Evolutionary conservation across 2,113 vertebrate genomes (phyloP).

Genomic region (Erinaceus europaeus): DNA sequence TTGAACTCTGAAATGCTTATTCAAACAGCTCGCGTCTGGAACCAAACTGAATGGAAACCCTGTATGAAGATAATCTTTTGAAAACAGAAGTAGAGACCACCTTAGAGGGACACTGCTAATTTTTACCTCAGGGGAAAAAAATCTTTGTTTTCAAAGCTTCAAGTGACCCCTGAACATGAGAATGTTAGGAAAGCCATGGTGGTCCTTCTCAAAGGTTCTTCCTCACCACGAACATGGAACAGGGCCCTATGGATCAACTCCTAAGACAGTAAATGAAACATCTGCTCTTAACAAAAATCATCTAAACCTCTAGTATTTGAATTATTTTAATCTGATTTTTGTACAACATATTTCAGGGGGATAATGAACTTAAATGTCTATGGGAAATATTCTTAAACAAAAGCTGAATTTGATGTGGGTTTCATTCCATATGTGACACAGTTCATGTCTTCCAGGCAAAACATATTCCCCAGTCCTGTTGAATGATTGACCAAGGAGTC

Average conservation of each 20-base stretch:
- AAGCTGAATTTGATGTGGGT: background rate
- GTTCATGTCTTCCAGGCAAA: background rate
- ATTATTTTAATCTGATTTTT: background rate
- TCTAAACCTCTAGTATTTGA: background rate
- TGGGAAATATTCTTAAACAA: too few species aligned
- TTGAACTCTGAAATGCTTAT: background rate
- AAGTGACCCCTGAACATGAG: background rate
- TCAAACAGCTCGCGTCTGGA: background rate
- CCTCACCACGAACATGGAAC: background rate
- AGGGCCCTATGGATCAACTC: background rate
- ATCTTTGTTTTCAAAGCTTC: conserved; percentile 6
- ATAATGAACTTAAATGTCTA: background rate
- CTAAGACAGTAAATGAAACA: background rate
- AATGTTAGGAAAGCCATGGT: background rate
- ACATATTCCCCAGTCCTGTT: background rate
- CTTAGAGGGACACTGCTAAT: background rate
- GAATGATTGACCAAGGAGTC: background rate
- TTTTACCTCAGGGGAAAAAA: conserved; percentile 23
- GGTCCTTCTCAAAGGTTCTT: background rate
- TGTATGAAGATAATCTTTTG: background rate
- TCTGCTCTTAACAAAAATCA: background rate
- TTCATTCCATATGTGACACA: background rate
- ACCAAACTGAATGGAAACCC: background rate
- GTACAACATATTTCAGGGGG: background rate
- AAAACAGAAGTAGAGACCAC: background rate